Conservation (phyloP, 2,888 invertebrate genomes). For the Oligia latruncula region DNA sequence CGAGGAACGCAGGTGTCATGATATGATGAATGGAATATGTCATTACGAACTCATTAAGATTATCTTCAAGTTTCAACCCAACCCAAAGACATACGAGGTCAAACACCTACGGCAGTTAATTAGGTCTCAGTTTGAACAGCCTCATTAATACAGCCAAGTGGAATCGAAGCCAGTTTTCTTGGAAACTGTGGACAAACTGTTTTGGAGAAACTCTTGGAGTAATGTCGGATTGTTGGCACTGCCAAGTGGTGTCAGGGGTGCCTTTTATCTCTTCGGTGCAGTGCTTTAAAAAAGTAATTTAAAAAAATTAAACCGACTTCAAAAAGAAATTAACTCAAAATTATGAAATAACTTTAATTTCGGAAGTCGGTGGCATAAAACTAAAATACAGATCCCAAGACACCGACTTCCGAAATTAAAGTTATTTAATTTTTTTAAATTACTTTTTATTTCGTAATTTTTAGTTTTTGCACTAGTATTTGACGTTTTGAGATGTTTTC, state of each 20-base stretch:
- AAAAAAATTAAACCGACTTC: too few relatives aligned
- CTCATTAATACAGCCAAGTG: constrained; percentile 56
- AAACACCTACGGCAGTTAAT: constrained; percentile 33
- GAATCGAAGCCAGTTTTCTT: constrained; percentile 44
- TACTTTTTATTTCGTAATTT: too few relatives aligned
- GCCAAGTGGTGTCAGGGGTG: neutral
- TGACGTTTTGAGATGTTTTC: too few relatives aligned
- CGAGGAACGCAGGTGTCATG: neutral
- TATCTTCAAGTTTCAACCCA: constrained; percentile 19
- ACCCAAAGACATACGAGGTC: constrained; percentile 17
- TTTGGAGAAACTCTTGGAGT: constrained; percentile 22
- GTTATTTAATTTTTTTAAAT: too few relatives aligned
- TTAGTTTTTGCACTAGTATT: too few relatives aligned
- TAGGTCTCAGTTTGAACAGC: constrained; percentile 44
- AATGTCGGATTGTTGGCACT: constrained; percentile 31
- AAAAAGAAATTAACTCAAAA: too few relatives aligned
- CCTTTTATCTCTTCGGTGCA: constrained; percentile 2
- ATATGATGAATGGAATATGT: neutral
- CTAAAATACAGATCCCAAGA: too few relatives aligned
- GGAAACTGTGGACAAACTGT: constrained; percentile 27
- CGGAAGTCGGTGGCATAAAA: too few relatives aligned
- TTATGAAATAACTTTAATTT: too few relatives aligned
- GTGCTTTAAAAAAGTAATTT: too few relatives aligned
- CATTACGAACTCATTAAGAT: constrained; percentile 7
- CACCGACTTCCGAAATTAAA: too few relatives aligned